These are phyloP conservation scores for Agapornis canus DNA, from an alignment of 2,797 vertebrate genomes.

Conservation along the genomic window DNA sequence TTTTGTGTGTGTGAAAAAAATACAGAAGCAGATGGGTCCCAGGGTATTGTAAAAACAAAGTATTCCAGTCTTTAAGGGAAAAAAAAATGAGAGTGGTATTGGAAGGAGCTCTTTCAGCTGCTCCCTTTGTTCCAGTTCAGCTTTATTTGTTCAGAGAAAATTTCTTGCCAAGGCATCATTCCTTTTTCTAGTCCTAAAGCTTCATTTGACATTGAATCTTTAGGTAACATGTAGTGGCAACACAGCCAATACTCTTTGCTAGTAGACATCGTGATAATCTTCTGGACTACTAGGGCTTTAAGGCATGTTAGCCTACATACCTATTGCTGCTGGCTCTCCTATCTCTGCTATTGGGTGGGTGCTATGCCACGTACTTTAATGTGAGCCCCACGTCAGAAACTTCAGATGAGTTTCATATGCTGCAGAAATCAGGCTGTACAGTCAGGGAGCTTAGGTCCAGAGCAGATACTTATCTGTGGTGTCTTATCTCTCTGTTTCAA, in stretches of 20 bases:
- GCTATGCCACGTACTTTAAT: neutral
- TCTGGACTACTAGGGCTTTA: neutral
- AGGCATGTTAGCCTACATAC: neutral
- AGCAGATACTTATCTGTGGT: neutral
- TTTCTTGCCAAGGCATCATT: neutral
- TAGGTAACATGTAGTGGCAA: neutral
- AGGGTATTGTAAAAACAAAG: neutral
- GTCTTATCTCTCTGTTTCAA: neutral
- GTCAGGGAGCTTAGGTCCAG: neutral
- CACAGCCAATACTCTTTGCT: neutral
- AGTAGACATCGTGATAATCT: neutral
- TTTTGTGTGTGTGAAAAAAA: neutral
- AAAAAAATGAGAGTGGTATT: neutral
- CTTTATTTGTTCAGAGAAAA: neutral
- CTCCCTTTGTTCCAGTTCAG: neutral
- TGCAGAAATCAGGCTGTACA: neutral
- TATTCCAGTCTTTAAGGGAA: neutral
- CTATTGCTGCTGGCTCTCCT: neutral
- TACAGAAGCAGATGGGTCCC: neutral
- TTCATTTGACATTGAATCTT: neutral
- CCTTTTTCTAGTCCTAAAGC: neutral
- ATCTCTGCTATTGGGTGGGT: neutral
- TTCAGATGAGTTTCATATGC: neutral
- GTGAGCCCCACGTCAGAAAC: neutral
- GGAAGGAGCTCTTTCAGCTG: neutral